Evolutionary conservation across 2,113 vertebrate genomes (phyloP), one percentile per base, ranked within the genome.

Genomic region (Coryphaenoides rupestris): DNA sequence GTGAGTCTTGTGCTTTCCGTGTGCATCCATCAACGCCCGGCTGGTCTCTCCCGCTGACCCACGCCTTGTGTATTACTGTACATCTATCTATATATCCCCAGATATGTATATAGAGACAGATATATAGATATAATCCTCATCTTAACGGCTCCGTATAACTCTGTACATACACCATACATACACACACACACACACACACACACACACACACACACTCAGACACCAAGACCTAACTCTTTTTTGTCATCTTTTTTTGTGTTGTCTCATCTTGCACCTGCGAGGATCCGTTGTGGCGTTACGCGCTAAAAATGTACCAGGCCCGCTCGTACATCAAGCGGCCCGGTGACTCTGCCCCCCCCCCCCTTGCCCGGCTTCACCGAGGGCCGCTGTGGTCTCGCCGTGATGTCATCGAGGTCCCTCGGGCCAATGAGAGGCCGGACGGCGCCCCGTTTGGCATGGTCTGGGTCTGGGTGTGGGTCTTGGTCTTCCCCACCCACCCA

Each of bases 1-100:
- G 60, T 74, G 91, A 91, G 91, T 86, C 89, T 93, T 95, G 94
- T 95, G 93, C 94, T 96, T 96, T 93, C 89, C 79, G 86, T 78
- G 87, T 86, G 85, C 81, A 73, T 74, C 76, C 86, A 84, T 26
- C 76, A 50, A 80, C 59, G 33, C 49, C 62, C 58, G 73, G 28
- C 46, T 2, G 55, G 10, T 61, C 55, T 84, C 83, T 86, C 78
- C 74, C 83, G 74, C n/a, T n/a, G 80, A 86, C 17, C 47, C n/a
- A 17, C 17, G 13, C 4, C 47, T 5, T 50, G n/a, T 50, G n/a
- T 50, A n/a, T 50, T n/a, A n/a, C 16, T 49, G 15, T 50, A 50
- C 17, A 50, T 50, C 15, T 13, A 50, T 50, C 16, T 50, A 2
- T n/a, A 50, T 50, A 50, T 50, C n/a, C 17, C 2, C 4, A n/a